Percentiles rank a stretch among this genome's conserved stretches.
Evolutionary conservation across 2,888 invertebrate genomes (phyloP).

Genomic region (Leptinotarsa tumamoca): DNA sequence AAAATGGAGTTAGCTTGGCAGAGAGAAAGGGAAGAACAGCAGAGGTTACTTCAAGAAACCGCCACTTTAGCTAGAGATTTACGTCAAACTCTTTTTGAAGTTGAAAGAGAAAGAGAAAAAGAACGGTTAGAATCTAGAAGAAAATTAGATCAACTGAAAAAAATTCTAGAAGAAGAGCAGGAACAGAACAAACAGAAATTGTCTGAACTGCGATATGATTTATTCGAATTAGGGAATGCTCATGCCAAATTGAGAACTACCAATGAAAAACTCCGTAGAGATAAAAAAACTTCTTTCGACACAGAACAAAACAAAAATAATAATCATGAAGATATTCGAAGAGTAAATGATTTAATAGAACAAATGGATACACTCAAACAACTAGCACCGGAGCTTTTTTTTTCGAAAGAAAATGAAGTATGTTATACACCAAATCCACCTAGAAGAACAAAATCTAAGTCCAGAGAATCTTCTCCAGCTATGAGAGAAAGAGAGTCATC

Average conservation of each 20-base stretch:
- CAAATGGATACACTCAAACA: conserved; percentile 82
- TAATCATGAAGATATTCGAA: conserved; percentile 78
- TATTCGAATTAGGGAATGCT: conserved; percentile 89
- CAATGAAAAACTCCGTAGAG: conserved; percentile 89
- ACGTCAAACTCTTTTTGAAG: conserved; percentile 88
- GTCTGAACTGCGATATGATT: conserved; percentile 86
- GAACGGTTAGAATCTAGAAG: conserved; percentile 89
- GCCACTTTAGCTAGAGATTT: conserved; percentile 89
- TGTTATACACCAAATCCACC: conserved; percentile 78
- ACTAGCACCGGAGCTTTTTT: conserved; percentile 78
- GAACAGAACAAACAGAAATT: conserved; percentile 89
- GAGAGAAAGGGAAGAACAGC: conserved; percentile 92
- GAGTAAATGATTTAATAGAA: conserved; percentile 79
- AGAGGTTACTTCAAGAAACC: conserved; percentile 89
- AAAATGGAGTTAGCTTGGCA: conserved; percentile 94
- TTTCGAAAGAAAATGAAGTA: conserved; percentile 67
- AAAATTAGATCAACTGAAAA: conserved; percentile 86
- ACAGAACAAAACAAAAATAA: conserved; percentile 68
- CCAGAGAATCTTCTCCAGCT: conserved; percentile 78
- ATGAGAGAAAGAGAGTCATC: conserved; percentile 68
- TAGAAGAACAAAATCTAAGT: conserved; percentile 77
- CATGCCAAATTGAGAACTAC: conserved; percentile 92
- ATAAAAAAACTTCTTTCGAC: conserved; percentile 87
- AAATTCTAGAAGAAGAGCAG: conserved; percentile 88
- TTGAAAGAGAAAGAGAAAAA: conserved; percentile 90